Evolutionary conservation across 2,113 vertebrate species (phyloP), one percentile per base, ranked within the genome.

Genomic region (Gymnarchus niloticus): DNA sequence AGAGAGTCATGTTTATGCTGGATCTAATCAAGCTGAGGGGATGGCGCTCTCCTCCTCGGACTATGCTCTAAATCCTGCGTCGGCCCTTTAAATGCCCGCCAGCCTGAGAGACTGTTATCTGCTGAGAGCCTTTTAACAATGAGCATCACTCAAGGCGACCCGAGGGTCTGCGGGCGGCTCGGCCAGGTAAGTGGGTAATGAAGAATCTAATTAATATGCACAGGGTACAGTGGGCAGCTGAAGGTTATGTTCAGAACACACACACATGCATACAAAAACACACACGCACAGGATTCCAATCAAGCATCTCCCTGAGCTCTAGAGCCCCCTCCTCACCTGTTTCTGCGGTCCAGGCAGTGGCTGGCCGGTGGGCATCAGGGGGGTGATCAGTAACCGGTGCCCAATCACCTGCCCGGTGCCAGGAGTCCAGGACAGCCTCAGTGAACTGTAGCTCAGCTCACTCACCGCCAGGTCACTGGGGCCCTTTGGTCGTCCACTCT

Each of bases 351-450:
- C 37, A 0, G 83, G 12, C 33, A 90, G 56, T 0, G 59, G 89
- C 59, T 91, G 90, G 12, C 93, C 95, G 0, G 88, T 87, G n/a
- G 88, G 88, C 83, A 88, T 91, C 19, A 92, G 61, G n/a, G 94
- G 94, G 10, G 90, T 92, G 49, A 95, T 90, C 2, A 91, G 89
- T 85, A 98, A 89, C 7, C 25, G 92, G 87, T 97, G 97, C 9
- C 93, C 94, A 0, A 86, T 93, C 77, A 97, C 95, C 12, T 90
- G 95, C 41, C 97, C 96, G 0, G 95, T 96, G 51, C 96, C 96
- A 6, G 93, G 92, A 61, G 89, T 92, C 97, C 97, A 98, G 0
- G 93, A 95, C 87, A 97, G 93, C 85, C 94, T 88, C 88, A 97
- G 86, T 0, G 96, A 96, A 88, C 90, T 95, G 93, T 96, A 93